Conservation (phyloP, 2,113 vertebrate species). For the Archocentrus centrarchus region DNA sequence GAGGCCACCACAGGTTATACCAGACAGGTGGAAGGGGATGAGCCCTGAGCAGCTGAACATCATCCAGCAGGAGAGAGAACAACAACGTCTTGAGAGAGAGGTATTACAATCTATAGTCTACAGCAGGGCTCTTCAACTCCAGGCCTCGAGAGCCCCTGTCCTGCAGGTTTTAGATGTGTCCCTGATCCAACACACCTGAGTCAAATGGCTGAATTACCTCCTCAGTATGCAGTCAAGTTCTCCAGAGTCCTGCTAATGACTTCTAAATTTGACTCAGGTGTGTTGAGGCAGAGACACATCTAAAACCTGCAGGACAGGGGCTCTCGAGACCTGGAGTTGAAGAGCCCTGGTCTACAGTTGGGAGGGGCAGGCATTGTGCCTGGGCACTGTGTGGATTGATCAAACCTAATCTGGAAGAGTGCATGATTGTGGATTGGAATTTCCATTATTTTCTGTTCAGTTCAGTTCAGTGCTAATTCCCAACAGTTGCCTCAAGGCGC, state of each 20-base stretch:
- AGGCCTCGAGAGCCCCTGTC: too few relatives aligned
- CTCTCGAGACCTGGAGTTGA: too few relatives aligned
- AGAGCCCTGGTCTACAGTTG: not conserved
- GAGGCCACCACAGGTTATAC: slow-evolving; percentile 44
- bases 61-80: slow-evolving; percentile 72
- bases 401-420: not conserved
- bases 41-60: slow-evolving; percentile 67
- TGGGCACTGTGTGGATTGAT: rapidly evolving
- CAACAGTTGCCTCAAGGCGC: not conserved
- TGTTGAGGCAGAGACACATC: too few relatives aligned
- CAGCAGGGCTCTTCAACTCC: not conserved
- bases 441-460: not conserved
- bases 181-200: too few relatives aligned
- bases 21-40: slow-evolving; percentile 84
- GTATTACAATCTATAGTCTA: slow-evolving; percentile 35
- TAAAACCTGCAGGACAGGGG: too few relatives aligned
- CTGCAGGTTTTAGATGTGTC: too few relatives aligned
- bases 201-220: too few relatives aligned
- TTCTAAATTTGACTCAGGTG: too few relatives aligned
- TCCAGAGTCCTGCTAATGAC: too few relatives aligned
- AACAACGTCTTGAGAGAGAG: slow-evolving; percentile 73
- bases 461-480: not conserved
- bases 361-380: not conserved
- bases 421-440: not conserved
- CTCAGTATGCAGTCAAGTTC: too few relatives aligned